Conservation (phyloP, 2,888 invertebrate genomes). For the Uropetala carovei region DNA sequence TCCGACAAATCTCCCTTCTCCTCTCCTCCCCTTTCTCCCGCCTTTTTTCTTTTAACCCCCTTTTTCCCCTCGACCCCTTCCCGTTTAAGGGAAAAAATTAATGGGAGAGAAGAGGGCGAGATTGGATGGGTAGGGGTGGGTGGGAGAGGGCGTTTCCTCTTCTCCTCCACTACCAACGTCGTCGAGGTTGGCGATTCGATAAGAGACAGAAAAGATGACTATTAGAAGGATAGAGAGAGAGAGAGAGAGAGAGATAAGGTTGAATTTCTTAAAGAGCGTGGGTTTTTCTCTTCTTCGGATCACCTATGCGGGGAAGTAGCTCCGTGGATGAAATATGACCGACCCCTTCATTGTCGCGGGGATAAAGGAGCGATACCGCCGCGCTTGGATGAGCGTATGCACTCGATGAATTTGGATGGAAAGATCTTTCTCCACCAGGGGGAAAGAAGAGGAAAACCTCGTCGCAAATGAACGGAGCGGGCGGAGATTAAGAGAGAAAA, state of each 20-base stretch:
- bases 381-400: constrained; percentile 5
- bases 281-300: no score
- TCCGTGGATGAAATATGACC: constrained; percentile 39
- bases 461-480: neutral
- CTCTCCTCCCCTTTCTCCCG: neutral
- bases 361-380: constrained; percentile 29
- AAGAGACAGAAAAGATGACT: neutral
- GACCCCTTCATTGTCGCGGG: constrained; percentile 5
- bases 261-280: neutral
- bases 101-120: neutral
- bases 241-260: neutral
- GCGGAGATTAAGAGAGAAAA: neutral
- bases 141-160: neutral
- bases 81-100: neutral
- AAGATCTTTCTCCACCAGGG: neutral
- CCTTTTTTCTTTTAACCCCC: neutral
- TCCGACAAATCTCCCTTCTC: neutral
- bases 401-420: constrained; percentile 7
- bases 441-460: neutral
- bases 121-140: neutral
- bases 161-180: no score
- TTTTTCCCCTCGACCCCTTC: constrained; percentile 10
- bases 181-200: no score
- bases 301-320: neutral
- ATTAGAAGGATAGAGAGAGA: neutral